Percentiles rank a stretch among this genome's conserved stretches.
phyloP scores from a whole-genome alignment of 2,888 invertebrate species.

The Agrotis segetum region DNA sequence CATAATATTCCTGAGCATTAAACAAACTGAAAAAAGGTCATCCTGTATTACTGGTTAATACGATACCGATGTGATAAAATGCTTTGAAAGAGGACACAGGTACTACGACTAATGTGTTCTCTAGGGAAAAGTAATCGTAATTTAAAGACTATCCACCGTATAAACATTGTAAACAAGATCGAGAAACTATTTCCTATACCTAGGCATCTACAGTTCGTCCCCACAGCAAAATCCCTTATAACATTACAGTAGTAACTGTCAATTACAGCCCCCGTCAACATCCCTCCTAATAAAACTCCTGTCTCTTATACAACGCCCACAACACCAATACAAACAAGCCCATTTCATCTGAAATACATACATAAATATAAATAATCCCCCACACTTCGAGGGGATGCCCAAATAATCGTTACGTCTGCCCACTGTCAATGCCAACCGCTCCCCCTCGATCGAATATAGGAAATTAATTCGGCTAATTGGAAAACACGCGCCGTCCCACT shows the following conservation, averaged over 20 bases:
- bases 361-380: slow-evolving; percentile 32
- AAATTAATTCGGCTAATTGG: slow-evolving; percentile 77
- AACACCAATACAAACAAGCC: slow-evolving; percentile 4
- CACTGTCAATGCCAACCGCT: slow-evolving; percentile 54
- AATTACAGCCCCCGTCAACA: not conserved
- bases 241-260: not conserved
- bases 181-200: not conserved
- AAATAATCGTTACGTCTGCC: slow-evolving; percentile 62
- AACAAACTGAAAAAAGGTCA: not conserved
- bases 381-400: slow-evolving; percentile 28
- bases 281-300: slow-evolving; percentile 13
- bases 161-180: not conserved
- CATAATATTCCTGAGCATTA: not conserved
- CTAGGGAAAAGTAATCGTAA: not conserved
- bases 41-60: not conserved
- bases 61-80: slow-evolving; percentile 5
- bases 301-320: not conserved
- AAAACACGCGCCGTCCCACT: slow-evolving; percentile 59
- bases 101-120: not conserved
- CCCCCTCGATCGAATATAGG: slow-evolving; percentile 67
- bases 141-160: slow-evolving; percentile 11
- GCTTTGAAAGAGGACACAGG: not conserved
- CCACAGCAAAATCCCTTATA: slow-evolving; percentile 2
- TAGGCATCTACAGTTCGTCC: not conserved
- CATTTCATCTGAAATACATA: slow-evolving; percentile 13